Conservation (phyloP, 2,888 invertebrate genomes). For the Epinotia nisella region DNA sequence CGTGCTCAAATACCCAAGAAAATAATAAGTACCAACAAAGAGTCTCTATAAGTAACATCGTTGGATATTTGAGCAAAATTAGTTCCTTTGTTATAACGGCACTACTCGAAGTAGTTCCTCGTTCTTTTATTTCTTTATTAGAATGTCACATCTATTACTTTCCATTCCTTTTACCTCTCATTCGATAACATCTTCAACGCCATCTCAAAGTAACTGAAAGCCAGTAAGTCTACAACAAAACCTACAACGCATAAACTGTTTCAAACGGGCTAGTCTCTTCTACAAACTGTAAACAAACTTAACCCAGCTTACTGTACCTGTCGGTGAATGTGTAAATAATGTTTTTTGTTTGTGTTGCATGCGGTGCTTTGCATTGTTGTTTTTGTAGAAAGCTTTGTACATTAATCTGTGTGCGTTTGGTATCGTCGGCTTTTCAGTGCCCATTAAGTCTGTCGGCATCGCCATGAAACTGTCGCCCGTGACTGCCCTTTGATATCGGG, state of each 20-base stretch:
- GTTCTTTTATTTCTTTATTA: slow-evolving; percentile 31
- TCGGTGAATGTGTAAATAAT: slow-evolving; percentile 49
- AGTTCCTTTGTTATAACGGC: slow-evolving; percentile 5
- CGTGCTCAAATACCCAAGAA: slow-evolving; percentile 23
- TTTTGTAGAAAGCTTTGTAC: slow-evolving; percentile 47
- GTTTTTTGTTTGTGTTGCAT: slow-evolving; percentile 56
- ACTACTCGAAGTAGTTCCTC: slow-evolving; percentile 33
- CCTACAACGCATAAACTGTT: slow-evolving; percentile 25
- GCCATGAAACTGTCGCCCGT: slow-evolving; percentile 26
- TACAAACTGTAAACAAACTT: slow-evolving; percentile 30
- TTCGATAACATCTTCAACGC: slow-evolving; percentile 16
- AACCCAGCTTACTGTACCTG: slow-evolving; percentile 35
- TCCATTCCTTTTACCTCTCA: slow-evolving; percentile 19
- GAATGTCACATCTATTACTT: slow-evolving; percentile 37
- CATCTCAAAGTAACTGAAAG: slow-evolving; percentile 13
- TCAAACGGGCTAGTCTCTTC: slow-evolving; percentile 32
- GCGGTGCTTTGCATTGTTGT: slow-evolving; percentile 65
- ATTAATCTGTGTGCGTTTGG: slow-evolving; percentile 29
- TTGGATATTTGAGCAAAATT: slow-evolving; percentile 29
- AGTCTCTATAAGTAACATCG: neutral
- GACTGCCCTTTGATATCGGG: slow-evolving; percentile 34
- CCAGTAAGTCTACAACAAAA: slow-evolving; percentile 8
- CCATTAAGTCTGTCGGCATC: neutral
- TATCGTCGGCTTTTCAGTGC: slow-evolving; percentile 22
- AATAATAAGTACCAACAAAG: no score